A percentile compares a stretch with the other conserved stretches of the same genome.
phyloP scores from a whole-genome alignment of 2,888 invertebrate genomes.

The Melanostoma scalare region DNA sequence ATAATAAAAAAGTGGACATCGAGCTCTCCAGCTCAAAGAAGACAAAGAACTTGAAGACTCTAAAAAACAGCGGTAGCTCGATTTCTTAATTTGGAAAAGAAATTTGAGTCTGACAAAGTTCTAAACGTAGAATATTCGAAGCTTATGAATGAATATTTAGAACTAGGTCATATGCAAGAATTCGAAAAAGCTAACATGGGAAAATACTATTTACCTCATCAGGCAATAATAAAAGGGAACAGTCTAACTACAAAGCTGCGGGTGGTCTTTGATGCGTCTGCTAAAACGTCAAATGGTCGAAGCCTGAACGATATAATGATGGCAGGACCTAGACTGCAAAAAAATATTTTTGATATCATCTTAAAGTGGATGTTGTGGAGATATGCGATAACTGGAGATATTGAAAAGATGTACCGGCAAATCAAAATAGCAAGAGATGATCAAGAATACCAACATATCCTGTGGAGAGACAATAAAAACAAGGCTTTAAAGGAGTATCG shows the following conservation, averaged over 20 bases:
- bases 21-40: too few species aligned
- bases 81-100: slow-evolving; percentile 11
- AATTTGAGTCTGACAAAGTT: not conserved
- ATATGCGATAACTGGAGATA: too few species aligned
- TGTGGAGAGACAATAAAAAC: slow-evolving; percentile 28
- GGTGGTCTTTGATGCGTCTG: not conserved
- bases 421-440: not conserved
- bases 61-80: not conserved
- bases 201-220: not conserved
- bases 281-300: too few species aligned
- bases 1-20: too few species aligned
- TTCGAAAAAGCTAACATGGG: not conserved
- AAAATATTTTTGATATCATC: not conserved
- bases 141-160: slow-evolving; percentile 65
- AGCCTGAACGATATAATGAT: too few species aligned
- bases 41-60: too few species aligned
- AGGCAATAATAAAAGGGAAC: too few species aligned
- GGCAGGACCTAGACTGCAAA: slow-evolving; percentile 7
- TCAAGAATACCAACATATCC: slow-evolving; percentile 17
- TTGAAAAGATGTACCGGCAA: too few species aligned
- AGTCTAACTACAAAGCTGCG: not conserved
- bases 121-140: slow-evolving; percentile 13
- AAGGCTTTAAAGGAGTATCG: too few species aligned
- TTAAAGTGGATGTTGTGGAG: not conserved
- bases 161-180: slow-evolving; percentile 73